phyloP scores from a whole-genome alignment of 2,797 vertebrate species.

The Acropternis orthonyx region DNA sequence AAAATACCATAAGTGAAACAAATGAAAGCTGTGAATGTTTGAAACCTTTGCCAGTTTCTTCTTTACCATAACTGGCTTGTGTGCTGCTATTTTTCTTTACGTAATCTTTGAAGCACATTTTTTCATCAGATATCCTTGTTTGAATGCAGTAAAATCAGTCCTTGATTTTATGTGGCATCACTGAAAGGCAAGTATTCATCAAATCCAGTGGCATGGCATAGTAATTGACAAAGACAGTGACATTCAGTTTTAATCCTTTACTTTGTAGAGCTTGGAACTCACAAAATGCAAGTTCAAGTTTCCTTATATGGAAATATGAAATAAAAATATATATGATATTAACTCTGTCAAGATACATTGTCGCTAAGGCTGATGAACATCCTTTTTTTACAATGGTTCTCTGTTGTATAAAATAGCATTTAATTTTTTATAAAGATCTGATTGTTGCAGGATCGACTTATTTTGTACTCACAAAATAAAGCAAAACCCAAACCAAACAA shows the following conservation, averaged over 20 bases:
- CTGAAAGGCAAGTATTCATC: not conserved
- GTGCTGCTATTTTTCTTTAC: not conserved
- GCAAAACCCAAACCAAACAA: not conserved
- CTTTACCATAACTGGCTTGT: not conserved
- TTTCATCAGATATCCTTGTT: not conserved
- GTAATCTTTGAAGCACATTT: not conserved
- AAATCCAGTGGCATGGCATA: not conserved
- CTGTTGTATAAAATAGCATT: not conserved
- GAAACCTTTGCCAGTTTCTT: not conserved
- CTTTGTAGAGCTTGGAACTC: not conserved
- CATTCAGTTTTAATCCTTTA: not conserved
- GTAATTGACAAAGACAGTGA: not conserved
- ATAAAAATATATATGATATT: not conserved
- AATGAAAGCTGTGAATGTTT: not conserved
- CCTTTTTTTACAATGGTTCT: not conserved
- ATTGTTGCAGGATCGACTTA: not conserved
- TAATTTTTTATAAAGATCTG: not conserved
- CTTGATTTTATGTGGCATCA: not conserved
- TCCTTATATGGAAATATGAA: not conserved
- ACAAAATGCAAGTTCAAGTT: not conserved
- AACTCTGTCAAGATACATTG: not conserved
- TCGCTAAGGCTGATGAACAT: not conserved
- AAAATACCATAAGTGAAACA: not conserved
- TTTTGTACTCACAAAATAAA: not conserved
- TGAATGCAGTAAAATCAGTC: not conserved